Percentiles rank a stretch among this genome's conserved stretches.
phyloP scores from a whole-genome alignment of 2,113 vertebrate species.

The Girardinichthys multiradiatus region DNA sequence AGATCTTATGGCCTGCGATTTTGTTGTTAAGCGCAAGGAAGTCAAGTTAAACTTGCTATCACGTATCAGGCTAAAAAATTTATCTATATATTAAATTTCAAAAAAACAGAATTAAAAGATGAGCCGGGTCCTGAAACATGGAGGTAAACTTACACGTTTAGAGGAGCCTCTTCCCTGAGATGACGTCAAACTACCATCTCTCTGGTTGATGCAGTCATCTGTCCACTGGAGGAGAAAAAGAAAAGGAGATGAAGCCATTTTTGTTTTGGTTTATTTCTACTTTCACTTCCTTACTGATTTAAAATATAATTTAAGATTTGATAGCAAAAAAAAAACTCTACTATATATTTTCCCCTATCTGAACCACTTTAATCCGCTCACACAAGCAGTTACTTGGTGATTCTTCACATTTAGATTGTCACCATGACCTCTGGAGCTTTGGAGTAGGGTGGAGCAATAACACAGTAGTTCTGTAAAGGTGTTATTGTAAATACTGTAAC shows the following conservation, averaged over 20 bases:
- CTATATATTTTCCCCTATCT: too few relatives aligned
- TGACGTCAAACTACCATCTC: conserved; percentile 88
- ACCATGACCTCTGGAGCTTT: not conserved
- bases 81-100: not conserved
- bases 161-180: conserved; percentile 84
- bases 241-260: not conserved
- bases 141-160: conserved; percentile 80
- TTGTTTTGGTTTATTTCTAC: not conserved
- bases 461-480: too few relatives aligned
- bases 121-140: not conserved
- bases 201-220: conserved; percentile 87
- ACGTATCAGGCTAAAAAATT: too few relatives aligned
- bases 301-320: too few relatives aligned
- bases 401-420: not conserved
- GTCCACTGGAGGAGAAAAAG: conserved; percentile 88
- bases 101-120: not conserved
- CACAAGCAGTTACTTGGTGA: not conserved
- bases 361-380: too few relatives aligned
- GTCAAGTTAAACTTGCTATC: too few relatives aligned
- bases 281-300: too few relatives aligned
- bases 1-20: too few relatives aligned
- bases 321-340: too few relatives aligned
- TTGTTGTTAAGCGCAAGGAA: too few relatives aligned
- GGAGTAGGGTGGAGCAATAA: too few relatives aligned
- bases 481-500: too few relatives aligned